Percentiles rank a stretch among this genome's conserved stretches.
These are phyloP conservation scores for Ranitomeya variabilis DNA, from an alignment of 2,113 vertebrate species.

Conservation along the genomic window DNA sequence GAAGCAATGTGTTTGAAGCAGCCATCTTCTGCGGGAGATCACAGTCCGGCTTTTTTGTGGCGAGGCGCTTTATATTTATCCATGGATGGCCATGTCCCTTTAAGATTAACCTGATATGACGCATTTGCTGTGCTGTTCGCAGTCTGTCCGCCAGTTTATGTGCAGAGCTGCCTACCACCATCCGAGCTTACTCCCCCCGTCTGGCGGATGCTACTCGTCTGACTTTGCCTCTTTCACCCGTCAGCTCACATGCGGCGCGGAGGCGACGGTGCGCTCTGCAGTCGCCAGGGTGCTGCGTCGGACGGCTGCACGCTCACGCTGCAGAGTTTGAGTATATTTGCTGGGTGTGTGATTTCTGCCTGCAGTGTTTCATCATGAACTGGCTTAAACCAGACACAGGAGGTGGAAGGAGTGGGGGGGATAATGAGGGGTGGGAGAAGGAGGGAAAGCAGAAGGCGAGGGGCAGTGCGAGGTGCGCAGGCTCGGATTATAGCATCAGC, in stretches of 20 bases:
- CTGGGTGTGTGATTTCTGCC: conserved; percentile 36
- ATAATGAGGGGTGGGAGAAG: background rate
- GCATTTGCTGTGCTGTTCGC: background rate
- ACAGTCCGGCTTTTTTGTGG: no score
- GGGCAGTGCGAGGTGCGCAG: background rate
- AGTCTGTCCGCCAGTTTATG: background rate
- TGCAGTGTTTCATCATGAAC: conserved; percentile 40
- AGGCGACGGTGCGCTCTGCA: background rate
- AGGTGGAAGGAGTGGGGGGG: background rate
- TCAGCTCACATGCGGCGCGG: background rate
- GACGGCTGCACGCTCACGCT: background rate
- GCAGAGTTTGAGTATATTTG: background rate
- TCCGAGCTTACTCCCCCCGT: background rate
- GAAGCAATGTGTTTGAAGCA: no score
- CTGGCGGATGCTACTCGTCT: background rate
- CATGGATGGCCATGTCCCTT: no score
- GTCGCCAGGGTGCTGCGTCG: background rate
- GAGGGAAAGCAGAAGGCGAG: background rate
- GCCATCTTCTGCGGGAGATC: no score
- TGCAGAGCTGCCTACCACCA: background rate
- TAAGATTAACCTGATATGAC: background rate
- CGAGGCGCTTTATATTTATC: no score
- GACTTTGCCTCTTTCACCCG: background rate
- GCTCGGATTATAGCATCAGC: no score
- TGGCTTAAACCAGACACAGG: conserved; percentile 30